Evolutionary conservation across 2,113 vertebrate genomes (phyloP), one percentile per base, ranked within the genome.

Genomic region (Upupa epops): DNA sequence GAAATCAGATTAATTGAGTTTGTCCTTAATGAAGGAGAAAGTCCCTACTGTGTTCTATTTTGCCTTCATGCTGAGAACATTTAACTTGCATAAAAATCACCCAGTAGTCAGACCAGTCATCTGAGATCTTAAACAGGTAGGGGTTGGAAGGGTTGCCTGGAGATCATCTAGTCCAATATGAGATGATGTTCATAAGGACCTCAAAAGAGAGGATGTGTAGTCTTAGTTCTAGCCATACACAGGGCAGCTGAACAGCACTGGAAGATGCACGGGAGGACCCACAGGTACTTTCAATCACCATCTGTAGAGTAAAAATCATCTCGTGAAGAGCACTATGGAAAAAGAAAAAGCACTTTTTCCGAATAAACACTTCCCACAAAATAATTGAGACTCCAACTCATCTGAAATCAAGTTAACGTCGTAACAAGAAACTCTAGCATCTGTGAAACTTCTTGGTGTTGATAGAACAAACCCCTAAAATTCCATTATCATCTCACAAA

Each of bases 41-140:
- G 16, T 15, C 9, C 4, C 3, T 8, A 0, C 18, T 0, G 2
- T 13, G 3, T 34, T n/a, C 13, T 3, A 1, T 34, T 61, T 69
- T 75, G 13, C 20, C 21, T 18, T 0, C 0, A 0, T 26, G 45
- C 19, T 68, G 37, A 34, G 75, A 63, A n/a, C 5, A 6, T 11
- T 48, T 48, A 24, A 8, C 8, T n/a, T 69, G 10, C 34, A 10
- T 36, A 58, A 49, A 69, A 80, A 22, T 40, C 8, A 8, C 16
- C 25, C 24, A 7, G 45, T 15, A 58, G 25, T 45, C 40, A 66
- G 34, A 28, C 8, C 1, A 17, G 2, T 20, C 1, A 0, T 12
- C 11, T 12, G n/a, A 51, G 21, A 5, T 42, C 37, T 31, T 64
- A 22, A 20, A 46, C 31, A n/a, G 31, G 42, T 25, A 46, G 45